Base-by-base conservation (phyloP, 1,140 invertebrate species). In the Psilanteris sp. region DNA sequence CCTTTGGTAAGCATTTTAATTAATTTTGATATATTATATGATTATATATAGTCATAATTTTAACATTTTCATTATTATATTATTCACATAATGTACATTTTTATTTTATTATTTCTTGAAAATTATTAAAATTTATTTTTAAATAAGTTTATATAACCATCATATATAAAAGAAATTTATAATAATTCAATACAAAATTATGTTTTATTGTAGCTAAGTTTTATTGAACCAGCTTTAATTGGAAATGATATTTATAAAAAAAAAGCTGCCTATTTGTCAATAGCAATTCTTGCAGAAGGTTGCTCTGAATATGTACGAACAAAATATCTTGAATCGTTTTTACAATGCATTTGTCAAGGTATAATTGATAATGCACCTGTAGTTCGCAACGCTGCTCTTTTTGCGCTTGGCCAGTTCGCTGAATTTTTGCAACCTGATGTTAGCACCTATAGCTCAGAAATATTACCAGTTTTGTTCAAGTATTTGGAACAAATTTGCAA, bases 331-430 rank as follows among this genome's bases (percentile, higher is more conserved):
- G 88, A 93, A 71, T 85, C 90, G 2, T 93, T 95, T 82, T 79
- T 96, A 6, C 90, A 91, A 34, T 92, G 92, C 66, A 91, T 95
- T 14, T 92, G 92, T 78, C 85, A 90, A 59, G 95, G 94, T 9
- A 92, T 96, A 20, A 90, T 87, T 4, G 91, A 94, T 87, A 78
- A 86, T 1, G 86, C 90, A 36, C 86, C 89, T 0, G 81, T 91
- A 7, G 94, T 95, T 1, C 89, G 93, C 22, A 94, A 94, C 85
- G 91, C 93, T 3, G 94, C 94, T 0, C 90, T 96, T 6, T 96
- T 94, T 87, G 93, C 94, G 0, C 86, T 96, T 0, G 95, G 94
- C 0, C 94, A 96, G 82, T 96, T 95, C 83, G 92, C 94, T 0
- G 94, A 96, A 84, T 91, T 93, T 89, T 84, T 96, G 11, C 94